Evolutionary conservation across 2,888 invertebrate genomes (phyloP).

Genomic region (Venusia cambrica): DNA sequence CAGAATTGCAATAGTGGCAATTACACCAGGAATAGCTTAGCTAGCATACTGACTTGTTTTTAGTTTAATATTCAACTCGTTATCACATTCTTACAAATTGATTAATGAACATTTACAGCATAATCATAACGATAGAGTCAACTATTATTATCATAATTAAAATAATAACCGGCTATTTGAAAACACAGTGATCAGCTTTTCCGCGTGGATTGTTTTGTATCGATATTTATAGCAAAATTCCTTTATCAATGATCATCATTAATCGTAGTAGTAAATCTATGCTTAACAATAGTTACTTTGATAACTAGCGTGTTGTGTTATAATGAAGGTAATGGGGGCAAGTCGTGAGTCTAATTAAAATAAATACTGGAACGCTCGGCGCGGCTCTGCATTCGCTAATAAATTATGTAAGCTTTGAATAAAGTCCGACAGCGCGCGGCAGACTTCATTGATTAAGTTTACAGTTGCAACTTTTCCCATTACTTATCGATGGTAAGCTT

Average conservation of each 20-base stretch:
- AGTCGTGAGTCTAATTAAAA: conserved; percentile 42
- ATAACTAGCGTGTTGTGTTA: conserved; percentile 25
- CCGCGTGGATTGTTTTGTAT: conserved; percentile 41
- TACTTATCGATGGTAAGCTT: conserved; percentile 25
- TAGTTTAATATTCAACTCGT: conserved; percentile 17
- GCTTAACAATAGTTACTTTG: conserved; percentile 15
- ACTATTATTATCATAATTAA: conserved; percentile 29
- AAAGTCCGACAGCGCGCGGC: conserved; percentile 24
- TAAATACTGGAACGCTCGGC: conserved; percentile 32
- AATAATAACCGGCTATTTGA: conserved; percentile 29
- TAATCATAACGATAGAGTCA: conserved; percentile 14
- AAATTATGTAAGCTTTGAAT: conserved; percentile 48
- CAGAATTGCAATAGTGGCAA: too few species aligned
- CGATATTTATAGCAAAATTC: conserved; percentile 30
- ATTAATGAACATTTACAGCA: conserved; percentile 13
- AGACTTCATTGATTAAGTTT: conserved; percentile 32
- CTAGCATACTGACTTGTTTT: too few species aligned
- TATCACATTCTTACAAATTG: conserved; percentile 23
- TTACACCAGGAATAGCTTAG: too few species aligned
- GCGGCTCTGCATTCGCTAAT: conserved; percentile 45
- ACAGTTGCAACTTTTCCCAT: conserved; percentile 49
- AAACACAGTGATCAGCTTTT: conserved; percentile 36
- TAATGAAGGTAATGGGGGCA: conserved; percentile 38
- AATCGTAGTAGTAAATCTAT: conserved; percentile 26
- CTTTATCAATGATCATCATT: conserved; percentile 33